Percentiles rank a stretch among this genome's conserved stretches.
Evolutionary conservation across 2,113 vertebrate species (phyloP).

Genomic region (Aphyosemion australe): DNA sequence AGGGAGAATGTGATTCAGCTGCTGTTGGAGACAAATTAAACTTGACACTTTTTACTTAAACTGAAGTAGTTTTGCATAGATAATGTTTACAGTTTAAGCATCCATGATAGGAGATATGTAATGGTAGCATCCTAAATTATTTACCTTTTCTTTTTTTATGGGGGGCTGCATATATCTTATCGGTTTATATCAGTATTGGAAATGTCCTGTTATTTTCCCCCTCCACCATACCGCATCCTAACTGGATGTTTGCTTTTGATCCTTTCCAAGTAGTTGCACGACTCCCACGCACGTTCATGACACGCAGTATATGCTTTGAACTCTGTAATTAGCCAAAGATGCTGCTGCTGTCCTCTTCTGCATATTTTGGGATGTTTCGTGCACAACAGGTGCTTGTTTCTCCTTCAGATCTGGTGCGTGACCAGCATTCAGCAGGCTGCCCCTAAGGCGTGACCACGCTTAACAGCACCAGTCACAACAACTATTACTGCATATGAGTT

Average conservation of each 20-base stretch:
- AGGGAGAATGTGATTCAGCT: no score
- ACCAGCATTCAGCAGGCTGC: constrained; percentile 27
- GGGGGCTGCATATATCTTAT: no score
- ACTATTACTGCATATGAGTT: not conserved
- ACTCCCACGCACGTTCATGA: constrained; percentile 28
- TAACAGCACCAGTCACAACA: not conserved
- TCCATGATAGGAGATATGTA: no score
- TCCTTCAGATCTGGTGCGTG: constrained; percentile 35
- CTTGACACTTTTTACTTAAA: no score
- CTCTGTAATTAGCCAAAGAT: constrained; percentile 43
- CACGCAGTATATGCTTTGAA: constrained; percentile 30
- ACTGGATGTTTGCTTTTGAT: constrained; percentile 2
- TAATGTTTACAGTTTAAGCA: no score
- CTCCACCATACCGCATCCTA: constrained; percentile 2
- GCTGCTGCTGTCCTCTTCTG: constrained; percentile 20
- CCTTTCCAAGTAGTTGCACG: constrained; percentile 22
- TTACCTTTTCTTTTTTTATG: no score
- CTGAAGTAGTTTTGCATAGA: no score
- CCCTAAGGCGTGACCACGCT: constrained; percentile 23
- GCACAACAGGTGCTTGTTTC: constrained; percentile 49
- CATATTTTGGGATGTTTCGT: not conserved
- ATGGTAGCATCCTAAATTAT: no score
- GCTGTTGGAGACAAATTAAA: no score
- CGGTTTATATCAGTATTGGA: no score
- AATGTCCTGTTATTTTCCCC: not conserved